Evolutionary conservation across 2,797 vertebrate species (phyloP), one percentile per base, ranked within the genome.

Genomic region (Synaphobranchus kaupii): DNA sequence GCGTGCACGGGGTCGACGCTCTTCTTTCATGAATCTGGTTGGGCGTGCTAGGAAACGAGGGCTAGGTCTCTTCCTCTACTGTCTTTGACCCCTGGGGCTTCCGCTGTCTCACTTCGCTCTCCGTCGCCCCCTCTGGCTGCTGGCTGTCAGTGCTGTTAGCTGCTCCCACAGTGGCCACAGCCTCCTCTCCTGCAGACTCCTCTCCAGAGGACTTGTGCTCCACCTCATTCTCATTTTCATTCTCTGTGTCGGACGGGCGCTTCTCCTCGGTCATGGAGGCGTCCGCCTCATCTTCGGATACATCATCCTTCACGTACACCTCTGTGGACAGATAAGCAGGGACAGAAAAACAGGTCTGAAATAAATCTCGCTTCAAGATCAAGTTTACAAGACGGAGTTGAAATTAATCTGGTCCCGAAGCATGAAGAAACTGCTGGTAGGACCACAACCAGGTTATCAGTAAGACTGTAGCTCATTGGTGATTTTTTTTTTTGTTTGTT

Each of bases 101-200:
- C 85, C 92, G 88, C 86, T 91, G 91, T 73, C 92, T 88, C 86
- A 93, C 83, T 8, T 86, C 85, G 13, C 63, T 83, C 82, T 91
- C 90, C 60, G 84, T 20, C 66, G 87, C 86, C 54, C 81, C 86
- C 52, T 88, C 85, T 85, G 86, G 56, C 44, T 13, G 34, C 81
- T 52, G 44, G 48, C 20, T 83, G 2, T 89, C 90, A 9, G n/a
- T 20, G 86, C 47, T 76, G 31, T 86, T 52, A 47, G 22, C 50
- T 12, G 84, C 88, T n/a, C 60, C 71, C 20, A 89, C 88, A 0
- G 89, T 83, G 31, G 71, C 76, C 15, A 81, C 28, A 13, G 31
- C 86, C 34, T 93, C 92, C 48, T 93, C 92, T 25, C 91, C 92
- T 0, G 86, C 87, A 15, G 91, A 91, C 25, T 93, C 92, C 13